These are phyloP conservation scores for Lasioglossum villosulum DNA, from an alignment of 2,888 invertebrate species.

Conservation along the genomic window DNA sequence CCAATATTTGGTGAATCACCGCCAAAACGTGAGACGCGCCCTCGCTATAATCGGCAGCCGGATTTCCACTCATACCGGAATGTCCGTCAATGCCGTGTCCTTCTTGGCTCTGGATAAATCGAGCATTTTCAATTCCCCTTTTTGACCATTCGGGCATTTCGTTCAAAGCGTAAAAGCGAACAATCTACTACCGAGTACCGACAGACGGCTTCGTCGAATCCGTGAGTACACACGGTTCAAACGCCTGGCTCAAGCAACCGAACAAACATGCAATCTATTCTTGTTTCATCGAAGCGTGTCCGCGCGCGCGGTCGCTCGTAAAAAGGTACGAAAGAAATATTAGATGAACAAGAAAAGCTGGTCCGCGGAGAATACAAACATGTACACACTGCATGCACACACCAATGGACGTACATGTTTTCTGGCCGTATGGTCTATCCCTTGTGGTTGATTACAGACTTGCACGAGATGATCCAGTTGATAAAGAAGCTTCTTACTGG, in stretches of 20 bases:
- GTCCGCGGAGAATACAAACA: slow-evolving; percentile 34
- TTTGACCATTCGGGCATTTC: slow-evolving; percentile 12
- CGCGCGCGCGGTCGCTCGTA: background rate
- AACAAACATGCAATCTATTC: slow-evolving; percentile 18
- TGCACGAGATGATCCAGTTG: slow-evolving; percentile 98
- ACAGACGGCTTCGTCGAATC: background rate
- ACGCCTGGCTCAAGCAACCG: background rate
- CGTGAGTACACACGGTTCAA: background rate
- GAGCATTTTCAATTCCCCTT: slow-evolving; percentile 12
- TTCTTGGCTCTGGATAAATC: slow-evolving; percentile 79
- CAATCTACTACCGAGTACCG: background rate
- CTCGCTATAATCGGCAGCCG: slow-evolving; percentile 97
- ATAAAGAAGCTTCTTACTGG: slow-evolving; percentile 97
- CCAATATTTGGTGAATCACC: slow-evolving; percentile 98
- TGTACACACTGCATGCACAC: slow-evolving; percentile 54
- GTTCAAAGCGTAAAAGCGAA: slow-evolving; percentile 13
- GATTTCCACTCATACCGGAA: slow-evolving; percentile 90
- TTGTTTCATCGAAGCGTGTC: background rate
- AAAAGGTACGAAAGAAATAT: background rate
- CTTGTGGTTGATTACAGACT: slow-evolving; percentile 95
- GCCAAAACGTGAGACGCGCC: slow-evolving; percentile 98
- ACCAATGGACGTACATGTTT: slow-evolving; percentile 88
- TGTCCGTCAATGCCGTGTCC: slow-evolving; percentile 86
- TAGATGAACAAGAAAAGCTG: slow-evolving; percentile 21
- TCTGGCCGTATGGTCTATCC: slow-evolving; percentile 89